phyloP scores from a whole-genome alignment of 2,113 vertebrate genomes.

The Sigmodon hispidus region DNA sequence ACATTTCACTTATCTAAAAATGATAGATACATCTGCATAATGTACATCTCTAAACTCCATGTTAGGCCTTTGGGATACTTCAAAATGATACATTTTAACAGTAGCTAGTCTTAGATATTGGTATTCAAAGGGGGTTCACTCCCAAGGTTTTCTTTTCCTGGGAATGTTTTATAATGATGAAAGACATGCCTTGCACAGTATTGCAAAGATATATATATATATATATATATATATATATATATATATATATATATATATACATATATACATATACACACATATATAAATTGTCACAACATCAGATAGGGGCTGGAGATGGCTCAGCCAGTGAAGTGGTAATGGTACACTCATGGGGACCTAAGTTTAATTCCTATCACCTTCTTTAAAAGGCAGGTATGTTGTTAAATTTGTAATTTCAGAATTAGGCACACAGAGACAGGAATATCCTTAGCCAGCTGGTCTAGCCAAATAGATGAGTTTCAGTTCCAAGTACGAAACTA shows the following conservation, averaged over 20 bases:
- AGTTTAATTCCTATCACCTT: no score
- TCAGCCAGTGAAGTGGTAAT: not conserved
- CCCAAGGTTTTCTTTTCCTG: constrained; percentile 10
- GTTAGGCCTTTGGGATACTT: not conserved
- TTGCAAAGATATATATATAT: no score
- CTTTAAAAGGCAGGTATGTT: not conserved
- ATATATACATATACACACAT: no score
- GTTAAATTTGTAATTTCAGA: not conserved
- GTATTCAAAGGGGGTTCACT: not conserved
- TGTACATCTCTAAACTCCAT: not conserved
- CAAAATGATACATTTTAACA: not conserved
- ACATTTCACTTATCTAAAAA: not conserved
- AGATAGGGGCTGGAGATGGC: not conserved
- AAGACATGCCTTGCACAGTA: not conserved
- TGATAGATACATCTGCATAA: not conserved
- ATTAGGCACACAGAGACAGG: not conserved
- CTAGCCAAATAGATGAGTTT: not conserved
- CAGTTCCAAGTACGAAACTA: not conserved
- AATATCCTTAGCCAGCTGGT: not conserved
- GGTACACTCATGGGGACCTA: not conserved
- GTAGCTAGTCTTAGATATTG: not conserved
- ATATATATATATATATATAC: no score
- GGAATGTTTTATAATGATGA: not conserved
- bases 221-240: no score
- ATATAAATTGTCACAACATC: constrained; percentile 58